Evolutionary conservation across 92 coral and sea anemone species (phyloP).

Genomic region (Porites rus): DNA sequence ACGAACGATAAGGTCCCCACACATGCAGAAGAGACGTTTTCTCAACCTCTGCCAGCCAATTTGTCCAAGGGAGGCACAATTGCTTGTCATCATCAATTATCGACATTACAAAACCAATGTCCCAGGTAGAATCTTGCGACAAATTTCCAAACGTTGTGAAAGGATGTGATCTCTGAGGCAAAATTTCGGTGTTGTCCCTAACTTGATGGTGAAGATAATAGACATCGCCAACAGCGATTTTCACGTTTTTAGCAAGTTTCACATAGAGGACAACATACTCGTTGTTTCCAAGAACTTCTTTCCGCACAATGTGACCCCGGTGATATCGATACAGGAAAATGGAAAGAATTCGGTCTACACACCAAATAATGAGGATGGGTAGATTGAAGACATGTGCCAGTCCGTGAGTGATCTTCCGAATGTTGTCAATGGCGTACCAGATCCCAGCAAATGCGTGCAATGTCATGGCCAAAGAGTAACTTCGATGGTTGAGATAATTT

Average conservation of each 20-base stretch:
- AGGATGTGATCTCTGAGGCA: slow-evolving; percentile 69
- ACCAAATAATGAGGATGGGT: slow-evolving; percentile 64
- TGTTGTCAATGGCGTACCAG: slow-evolving; percentile 68
- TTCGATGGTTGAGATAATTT: slow-evolving; percentile 52
- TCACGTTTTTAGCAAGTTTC: slow-evolving; percentile 18
- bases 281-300: slow-evolving; percentile 53
- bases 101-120: slow-evolving; percentile 62
- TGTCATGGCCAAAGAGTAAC: slow-evolving; percentile 65
- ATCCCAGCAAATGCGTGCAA: slow-evolving; percentile 54
- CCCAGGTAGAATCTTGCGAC: slow-evolving; percentile 56
- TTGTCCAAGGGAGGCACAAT: slow-evolving; percentile 59
- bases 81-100: slow-evolving; percentile 51
- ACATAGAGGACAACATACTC: slow-evolving; percentile 52
- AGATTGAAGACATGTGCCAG: slow-evolving; percentile 59
- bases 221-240: slow-evolving; percentile 51
- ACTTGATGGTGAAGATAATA: slow-evolving; percentile 48
- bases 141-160: slow-evolving; percentile 63
- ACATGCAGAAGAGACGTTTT: slow-evolving; percentile 5
- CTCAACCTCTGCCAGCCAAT: slow-evolving; percentile 48
- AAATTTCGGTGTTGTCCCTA: slow-evolving; percentile 12
- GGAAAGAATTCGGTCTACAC: slow-evolving; percentile 56
- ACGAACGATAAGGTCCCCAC: slow-evolving; percentile 73
- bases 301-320: slow-evolving; percentile 28
- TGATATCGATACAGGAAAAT: slow-evolving; percentile 50
- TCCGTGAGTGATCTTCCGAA: slow-evolving; percentile 68